phyloP scores from a whole-genome alignment of 2,888 invertebrate genomes.

The Pristionchus exspectatus region DNA sequence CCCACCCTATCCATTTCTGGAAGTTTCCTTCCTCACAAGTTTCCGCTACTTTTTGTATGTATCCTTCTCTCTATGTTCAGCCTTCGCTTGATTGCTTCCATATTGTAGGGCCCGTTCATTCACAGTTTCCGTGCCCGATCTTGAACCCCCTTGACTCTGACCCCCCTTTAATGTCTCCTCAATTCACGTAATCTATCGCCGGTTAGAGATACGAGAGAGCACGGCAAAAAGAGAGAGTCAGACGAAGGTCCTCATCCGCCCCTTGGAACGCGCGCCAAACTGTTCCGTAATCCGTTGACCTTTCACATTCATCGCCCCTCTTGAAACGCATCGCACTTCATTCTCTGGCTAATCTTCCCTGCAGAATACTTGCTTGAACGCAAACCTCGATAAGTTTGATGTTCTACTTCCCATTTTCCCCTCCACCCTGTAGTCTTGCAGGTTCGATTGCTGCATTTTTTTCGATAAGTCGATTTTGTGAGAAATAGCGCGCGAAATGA shows the following conservation, averaged over 20 bases:
- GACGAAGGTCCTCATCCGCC: not conserved
- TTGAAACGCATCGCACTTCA: not conserved
- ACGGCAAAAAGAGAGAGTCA: too few relatives aligned
- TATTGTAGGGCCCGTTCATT: not conserved
- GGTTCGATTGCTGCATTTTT: too few relatives aligned
- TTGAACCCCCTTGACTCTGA: not conserved
- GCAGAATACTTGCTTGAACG: not conserved
- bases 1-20: not conserved
- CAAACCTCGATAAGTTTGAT: not conserved
- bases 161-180: not conserved
- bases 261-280: constrained; percentile 29
- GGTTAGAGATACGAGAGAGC: too few relatives aligned
- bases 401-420: not conserved
- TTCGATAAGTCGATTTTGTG: too few relatives aligned
- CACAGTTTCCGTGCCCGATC: not conserved
- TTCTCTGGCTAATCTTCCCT: not conserved
- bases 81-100: not conserved
- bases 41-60: too few relatives aligned
- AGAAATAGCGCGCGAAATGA: too few relatives aligned
- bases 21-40: not conserved
- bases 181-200: too few relatives aligned
- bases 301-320: not conserved
- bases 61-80: too few relatives aligned
- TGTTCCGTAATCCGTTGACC: constrained; percentile 31
- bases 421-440: too few relatives aligned